Evolutionary conservation across 2,888 invertebrate species (phyloP).

Genomic region (Platynereis dumerilii): DNA sequence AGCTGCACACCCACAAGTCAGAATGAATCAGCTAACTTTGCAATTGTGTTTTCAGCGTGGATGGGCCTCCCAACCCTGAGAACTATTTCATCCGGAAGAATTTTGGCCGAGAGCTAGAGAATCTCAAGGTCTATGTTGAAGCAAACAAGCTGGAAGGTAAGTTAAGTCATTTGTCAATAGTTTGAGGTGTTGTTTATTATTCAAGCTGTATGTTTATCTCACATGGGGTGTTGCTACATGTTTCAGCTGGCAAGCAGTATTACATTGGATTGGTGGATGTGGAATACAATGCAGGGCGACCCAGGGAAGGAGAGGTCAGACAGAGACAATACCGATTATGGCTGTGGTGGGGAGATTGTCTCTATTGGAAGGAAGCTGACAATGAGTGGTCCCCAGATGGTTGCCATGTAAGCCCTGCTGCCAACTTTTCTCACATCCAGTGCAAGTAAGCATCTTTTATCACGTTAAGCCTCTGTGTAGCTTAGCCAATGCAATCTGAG

Average conservation of each 20-base stretch:
- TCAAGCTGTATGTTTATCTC: no score
- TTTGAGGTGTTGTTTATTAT: neutral
- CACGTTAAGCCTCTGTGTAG: no score
- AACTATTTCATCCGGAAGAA: neutral
- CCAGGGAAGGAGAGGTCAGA: slow-evolving; percentile 47
- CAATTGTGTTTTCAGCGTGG: neutral
- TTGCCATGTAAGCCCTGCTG: slow-evolving; percentile 44
- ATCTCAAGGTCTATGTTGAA: slow-evolving; percentile 2
- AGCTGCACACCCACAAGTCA: no score
- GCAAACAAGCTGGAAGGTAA: slow-evolving; percentile 3
- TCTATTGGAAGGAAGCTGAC: slow-evolving; percentile 50
- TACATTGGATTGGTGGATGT: slow-evolving; percentile 55
- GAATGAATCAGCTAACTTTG: no score
- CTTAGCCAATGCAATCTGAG: no score
- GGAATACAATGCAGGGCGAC: slow-evolving; percentile 51
- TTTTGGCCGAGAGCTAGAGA: neutral
- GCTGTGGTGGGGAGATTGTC: slow-evolving; percentile 56
- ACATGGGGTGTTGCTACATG: no score
- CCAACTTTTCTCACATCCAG: slow-evolving; percentile 45
- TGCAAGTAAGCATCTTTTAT: slow-evolving; percentile 43
- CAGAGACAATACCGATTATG: slow-evolving; percentile 51
- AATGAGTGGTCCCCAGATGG: slow-evolving; percentile 50
- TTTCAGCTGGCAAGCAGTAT: slow-evolving; percentile 46
- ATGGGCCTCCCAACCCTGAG: slow-evolving; percentile 9
- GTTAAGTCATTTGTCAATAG: no score